phyloP scores from a whole-genome alignment of 2,888 invertebrate genomes.

The Noctua pronuba region DNA sequence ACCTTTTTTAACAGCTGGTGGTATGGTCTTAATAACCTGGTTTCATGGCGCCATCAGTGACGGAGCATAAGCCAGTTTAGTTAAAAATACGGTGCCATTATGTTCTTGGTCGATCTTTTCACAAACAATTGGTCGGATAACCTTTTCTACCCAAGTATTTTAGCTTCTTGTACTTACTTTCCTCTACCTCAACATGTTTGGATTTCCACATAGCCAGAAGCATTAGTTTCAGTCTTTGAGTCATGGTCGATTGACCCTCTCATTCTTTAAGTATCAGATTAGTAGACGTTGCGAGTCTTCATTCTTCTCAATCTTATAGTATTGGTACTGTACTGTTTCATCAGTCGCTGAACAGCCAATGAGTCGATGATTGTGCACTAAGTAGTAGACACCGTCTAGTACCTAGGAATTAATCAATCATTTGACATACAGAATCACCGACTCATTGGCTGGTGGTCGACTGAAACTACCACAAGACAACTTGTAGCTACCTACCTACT shows the following conservation, averaged over 20 bases:
- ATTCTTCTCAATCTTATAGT: background rate
- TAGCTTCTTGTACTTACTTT: background rate
- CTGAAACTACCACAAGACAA: background rate
- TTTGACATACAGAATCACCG: too few species aligned
- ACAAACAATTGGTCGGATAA: background rate
- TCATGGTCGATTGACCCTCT: background rate
- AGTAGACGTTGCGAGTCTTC: background rate
- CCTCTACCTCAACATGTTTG: background rate
- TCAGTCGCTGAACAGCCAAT: background rate
- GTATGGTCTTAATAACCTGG: background rate
- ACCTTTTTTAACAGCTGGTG: background rate
- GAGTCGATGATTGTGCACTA: background rate
- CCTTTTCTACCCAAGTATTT: background rate
- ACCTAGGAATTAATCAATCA: constrained; percentile 3
- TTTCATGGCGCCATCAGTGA: background rate
- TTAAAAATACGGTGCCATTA: background rate
- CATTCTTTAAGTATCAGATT: background rate
- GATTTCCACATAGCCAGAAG: background rate
- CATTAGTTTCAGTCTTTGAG: background rate
- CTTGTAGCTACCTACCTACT: background rate
- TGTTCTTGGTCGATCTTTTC: background rate
- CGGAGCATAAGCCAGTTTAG: background rate
- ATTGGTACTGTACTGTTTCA: background rate
- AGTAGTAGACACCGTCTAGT: background rate
- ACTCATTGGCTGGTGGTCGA: background rate